Evolutionary conservation across 2,797 vertebrate species (phyloP).

Genomic region (Euphonia xanthogaster): DNA sequence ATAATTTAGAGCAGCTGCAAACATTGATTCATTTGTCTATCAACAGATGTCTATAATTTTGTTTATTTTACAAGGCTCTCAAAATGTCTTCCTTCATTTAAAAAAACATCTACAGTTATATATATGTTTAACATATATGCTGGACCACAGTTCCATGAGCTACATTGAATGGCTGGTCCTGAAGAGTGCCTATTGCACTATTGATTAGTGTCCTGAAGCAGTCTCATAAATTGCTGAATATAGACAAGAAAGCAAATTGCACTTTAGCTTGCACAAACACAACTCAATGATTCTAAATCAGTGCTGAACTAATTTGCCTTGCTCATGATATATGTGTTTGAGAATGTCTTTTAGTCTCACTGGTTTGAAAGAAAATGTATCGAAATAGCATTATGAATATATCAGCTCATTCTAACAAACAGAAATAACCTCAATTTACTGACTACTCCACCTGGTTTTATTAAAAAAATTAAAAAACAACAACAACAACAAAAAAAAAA

Average conservation of each 20-base stretch:
- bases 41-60: neutral
- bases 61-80: neutral
- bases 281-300: slow-evolving; percentile 72
- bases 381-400: neutral
- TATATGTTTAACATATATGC: neutral
- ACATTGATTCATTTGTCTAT: neutral
- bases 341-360: neutral
- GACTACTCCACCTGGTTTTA: neutral
- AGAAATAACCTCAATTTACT: neutral
- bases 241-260: slow-evolving; percentile 75
- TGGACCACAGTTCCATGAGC: neutral
- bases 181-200: slow-evolving; percentile 35
- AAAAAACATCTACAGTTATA: neutral
- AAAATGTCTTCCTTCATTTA: neutral
- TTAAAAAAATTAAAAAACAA: neutral
- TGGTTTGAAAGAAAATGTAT: neutral
- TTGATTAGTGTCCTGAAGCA: slow-evolving; percentile 71
- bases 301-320: slow-evolving; percentile 46
- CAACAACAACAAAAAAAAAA: no score
- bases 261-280: slow-evolving; percentile 65
- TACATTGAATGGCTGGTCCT: neutral
- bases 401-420: neutral
- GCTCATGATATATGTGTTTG: neutral
- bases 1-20: neutral
- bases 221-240: slow-evolving; percentile 73